phyloP scores from a whole-genome alignment of 2,797 vertebrate genomes.

The Australoheros facetus region DNA sequence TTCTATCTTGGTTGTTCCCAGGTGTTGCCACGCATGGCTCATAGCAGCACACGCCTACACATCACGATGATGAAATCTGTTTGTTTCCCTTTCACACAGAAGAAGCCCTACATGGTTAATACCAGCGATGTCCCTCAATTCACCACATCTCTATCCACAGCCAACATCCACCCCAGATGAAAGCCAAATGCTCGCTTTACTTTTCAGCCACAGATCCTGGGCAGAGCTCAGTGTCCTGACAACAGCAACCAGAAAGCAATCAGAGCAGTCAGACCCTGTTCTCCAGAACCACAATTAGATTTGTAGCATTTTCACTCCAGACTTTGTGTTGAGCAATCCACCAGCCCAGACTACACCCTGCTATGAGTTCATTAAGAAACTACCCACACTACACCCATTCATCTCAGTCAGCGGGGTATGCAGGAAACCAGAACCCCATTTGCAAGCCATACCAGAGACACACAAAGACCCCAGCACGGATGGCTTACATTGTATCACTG shows the following conservation, averaged over 20 bases:
- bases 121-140: slow-evolving; percentile 25
- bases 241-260: slow-evolving; percentile 58
- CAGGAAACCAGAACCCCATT: slow-evolving; percentile 65
- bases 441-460: slow-evolving; percentile 46
- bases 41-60: not conserved
- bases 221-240: slow-evolving; percentile 54
- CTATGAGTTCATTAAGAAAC: slow-evolving; percentile 70
- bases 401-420: slow-evolving; percentile 63
- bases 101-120: slow-evolving; percentile 22
- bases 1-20: not conserved
- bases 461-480: slow-evolving; percentile 50
- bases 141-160: slow-evolving; percentile 30
- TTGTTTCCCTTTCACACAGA: slow-evolving; percentile 44
- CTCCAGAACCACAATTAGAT: slow-evolving; percentile 68
- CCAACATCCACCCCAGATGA: slow-evolving; percentile 31
- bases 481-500: slow-evolving; percentile 39
- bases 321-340: slow-evolving; percentile 54
- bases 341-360: slow-evolving; percentile 60
- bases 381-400: slow-evolving; percentile 64
- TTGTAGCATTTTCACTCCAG: slow-evolving; percentile 56
- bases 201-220: slow-evolving; percentile 52
- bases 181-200: slow-evolving; percentile 41
- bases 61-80: slow-evolving; percentile 45
- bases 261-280: slow-evolving; percentile 38
- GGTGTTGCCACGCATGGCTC: slow-evolving; percentile 11